Conservation (phyloP, 2,888 invertebrate species). For the Aporophyla lueneburgensis region DNA sequence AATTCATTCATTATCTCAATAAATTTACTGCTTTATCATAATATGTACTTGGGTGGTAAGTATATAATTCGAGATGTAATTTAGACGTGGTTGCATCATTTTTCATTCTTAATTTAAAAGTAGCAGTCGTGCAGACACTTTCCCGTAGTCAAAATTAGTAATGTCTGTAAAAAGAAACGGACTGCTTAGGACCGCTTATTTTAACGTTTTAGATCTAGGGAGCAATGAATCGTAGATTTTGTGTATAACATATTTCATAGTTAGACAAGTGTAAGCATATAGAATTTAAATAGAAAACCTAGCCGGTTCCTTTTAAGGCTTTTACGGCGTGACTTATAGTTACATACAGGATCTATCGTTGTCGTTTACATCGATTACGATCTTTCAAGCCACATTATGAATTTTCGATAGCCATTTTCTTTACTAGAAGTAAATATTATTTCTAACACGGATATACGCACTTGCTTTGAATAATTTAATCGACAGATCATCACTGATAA, state of each 20-base stretch:
- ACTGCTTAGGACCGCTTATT: background rate
- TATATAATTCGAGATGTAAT: no score
- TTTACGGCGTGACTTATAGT: no score
- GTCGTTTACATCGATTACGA: background rate
- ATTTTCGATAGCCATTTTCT: background rate
- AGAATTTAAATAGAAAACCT: no score
- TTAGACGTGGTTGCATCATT: background rate
- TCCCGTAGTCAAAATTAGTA: no score
- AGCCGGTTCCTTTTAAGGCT: background rate
- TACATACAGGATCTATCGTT: background rate
- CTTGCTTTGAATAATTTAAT: constrained; percentile 31
- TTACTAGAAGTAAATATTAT: constrained; percentile 2
- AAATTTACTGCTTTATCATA: no score
- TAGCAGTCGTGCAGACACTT: no score
- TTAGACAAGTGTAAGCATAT: background rate
- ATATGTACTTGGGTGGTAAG: no score
- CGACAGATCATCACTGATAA: constrained; percentile 22
- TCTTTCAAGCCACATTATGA: no score
- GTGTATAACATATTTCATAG: background rate
- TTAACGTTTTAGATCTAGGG: background rate
- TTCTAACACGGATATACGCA: constrained; percentile 2
- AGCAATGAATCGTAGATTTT: background rate
- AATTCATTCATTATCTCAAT: no score
- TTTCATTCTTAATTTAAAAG: background rate
- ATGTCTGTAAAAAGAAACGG: no score